Percentiles rank a stretch among this genome's conserved stretches.
Evolutionary conservation across 1,140 invertebrate species (phyloP).

Genomic region (Drosophila ercepeae): DNA sequence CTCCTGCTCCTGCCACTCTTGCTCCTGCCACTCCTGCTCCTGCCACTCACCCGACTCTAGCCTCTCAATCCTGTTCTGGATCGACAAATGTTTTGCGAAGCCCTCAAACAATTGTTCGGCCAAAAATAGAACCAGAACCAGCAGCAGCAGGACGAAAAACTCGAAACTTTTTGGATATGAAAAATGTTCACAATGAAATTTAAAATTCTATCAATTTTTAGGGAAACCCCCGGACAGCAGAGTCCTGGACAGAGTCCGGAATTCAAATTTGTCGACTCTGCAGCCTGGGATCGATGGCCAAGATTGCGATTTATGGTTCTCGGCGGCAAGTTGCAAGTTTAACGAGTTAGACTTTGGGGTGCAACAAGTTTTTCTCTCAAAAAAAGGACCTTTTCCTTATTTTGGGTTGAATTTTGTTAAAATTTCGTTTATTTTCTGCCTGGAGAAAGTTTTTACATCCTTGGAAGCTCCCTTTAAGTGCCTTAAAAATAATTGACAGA

Average conservation of each 20-base stretch:
- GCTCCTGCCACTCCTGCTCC: too few species aligned
- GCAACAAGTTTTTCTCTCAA: slow-evolving; percentile 37
- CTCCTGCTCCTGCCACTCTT: too few species aligned
- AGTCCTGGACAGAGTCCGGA: background rate
- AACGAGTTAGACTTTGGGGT: slow-evolving; percentile 5
- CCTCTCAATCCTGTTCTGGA: background rate
- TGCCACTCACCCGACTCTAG: background rate
- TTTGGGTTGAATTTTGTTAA: too few species aligned
- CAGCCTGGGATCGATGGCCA: slow-evolving; percentile 9
- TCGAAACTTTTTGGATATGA: slow-evolving; percentile 53
- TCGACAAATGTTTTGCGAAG: slow-evolving; percentile 16
- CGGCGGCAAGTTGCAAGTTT: slow-evolving; percentile 18
- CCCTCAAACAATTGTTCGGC: slow-evolving; percentile 41
- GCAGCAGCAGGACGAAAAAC: background rate
- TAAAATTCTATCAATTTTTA: slow-evolving; percentile 62
- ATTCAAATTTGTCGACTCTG: slow-evolving; percentile 5
- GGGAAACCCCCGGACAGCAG: too few species aligned
- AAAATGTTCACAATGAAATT: slow-evolving; percentile 54
- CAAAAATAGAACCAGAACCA: slow-evolving; percentile 35
- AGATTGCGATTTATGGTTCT: slow-evolving; percentile 52
- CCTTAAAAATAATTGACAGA: slow-evolving; percentile 17
- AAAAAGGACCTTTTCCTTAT: too few species aligned
- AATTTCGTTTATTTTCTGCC: too few species aligned
- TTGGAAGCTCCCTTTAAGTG: background rate
- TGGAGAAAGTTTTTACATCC: too few species aligned